These are phyloP conservation scores for Atethmia centrago DNA, from an alignment of 2,888 invertebrate genomes.

Conservation along the genomic window DNA sequence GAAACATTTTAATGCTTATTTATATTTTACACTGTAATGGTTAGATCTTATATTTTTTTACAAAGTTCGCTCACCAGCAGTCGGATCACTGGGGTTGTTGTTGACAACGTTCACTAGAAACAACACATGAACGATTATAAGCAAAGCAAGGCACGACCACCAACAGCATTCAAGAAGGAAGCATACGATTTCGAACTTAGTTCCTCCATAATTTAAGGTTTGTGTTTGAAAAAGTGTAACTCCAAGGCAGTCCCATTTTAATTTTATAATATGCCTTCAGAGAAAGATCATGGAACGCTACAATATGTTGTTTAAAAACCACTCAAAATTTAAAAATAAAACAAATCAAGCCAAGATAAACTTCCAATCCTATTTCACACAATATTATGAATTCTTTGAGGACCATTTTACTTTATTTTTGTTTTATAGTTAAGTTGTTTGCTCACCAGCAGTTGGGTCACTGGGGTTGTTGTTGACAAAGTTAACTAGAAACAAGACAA, in stretches of 20 bases:
- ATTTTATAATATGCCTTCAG: background rate
- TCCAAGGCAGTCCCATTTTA: background rate
- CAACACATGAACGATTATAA: constrained; percentile 21
- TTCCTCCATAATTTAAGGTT: background rate
- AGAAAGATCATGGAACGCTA: background rate
- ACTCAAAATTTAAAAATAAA: background rate
- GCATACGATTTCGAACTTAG: background rate
- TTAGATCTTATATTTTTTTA: constrained; percentile 17
- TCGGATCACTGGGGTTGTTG: constrained; percentile 31
- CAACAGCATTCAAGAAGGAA: background rate
- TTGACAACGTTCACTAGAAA: constrained; percentile 45
- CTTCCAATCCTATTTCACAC: background rate
- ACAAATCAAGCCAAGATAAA: no score
- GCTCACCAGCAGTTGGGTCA: constrained; percentile 29
- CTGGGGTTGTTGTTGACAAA: constrained; percentile 39
- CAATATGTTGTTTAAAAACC: background rate
- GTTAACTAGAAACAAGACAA: constrained; percentile 38
- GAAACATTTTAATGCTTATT: background rate
- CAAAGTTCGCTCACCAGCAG: constrained; percentile 24
- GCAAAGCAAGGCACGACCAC: constrained; percentile 3
- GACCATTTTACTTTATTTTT: background rate
- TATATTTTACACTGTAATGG: background rate
- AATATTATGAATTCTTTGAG: background rate
- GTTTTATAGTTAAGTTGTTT: background rate
- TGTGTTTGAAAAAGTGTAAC: background rate